phyloP scores from a whole-genome alignment of 2,888 invertebrate genomes.

The Sphaeridia pumilis region DNA sequence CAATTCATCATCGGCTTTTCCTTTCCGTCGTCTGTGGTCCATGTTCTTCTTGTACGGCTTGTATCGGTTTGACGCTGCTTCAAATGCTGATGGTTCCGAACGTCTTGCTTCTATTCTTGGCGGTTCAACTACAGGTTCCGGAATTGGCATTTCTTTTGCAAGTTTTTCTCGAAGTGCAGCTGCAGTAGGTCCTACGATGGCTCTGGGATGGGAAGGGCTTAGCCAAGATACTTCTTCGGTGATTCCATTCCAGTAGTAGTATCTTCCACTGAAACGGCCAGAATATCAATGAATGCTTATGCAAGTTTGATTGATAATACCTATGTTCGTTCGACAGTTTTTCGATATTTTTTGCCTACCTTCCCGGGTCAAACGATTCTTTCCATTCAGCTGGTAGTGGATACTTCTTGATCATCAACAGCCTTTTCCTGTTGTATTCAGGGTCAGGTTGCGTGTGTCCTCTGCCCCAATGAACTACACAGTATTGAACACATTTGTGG shows the following conservation, averaged over 20 bases:
- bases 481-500: slow-evolving; percentile 82
- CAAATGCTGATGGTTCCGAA: background rate
- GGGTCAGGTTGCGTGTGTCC: slow-evolving; percentile 60
- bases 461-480: slow-evolving; percentile 72
- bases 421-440: slow-evolving; percentile 60
- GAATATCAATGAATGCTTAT: too few relatives aligned
- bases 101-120: slow-evolving; percentile 23
- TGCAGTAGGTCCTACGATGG: slow-evolving; percentile 66
- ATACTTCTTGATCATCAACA: slow-evolving; percentile 67
- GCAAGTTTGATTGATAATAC: too few relatives aligned
- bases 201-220: slow-evolving; percentile 81
- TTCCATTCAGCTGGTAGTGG: slow-evolving; percentile 87
- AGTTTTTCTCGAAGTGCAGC: too few relatives aligned
- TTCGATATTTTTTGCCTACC: too few relatives aligned
- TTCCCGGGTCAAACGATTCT: slow-evolving; percentile 81
- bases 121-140: slow-evolving; percentile 26
- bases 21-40: slow-evolving; percentile 31
- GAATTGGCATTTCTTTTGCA: slow-evolving; percentile 6
- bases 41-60: slow-evolving; percentile 33
- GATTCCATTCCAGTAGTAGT: slow-evolving; percentile 90
- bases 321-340: too few relatives aligned
- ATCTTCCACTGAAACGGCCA: slow-evolving; percentile 60
- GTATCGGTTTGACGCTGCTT: slow-evolving; percentile 1
- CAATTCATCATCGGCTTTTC: slow-evolving; percentile 52
- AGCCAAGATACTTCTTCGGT: slow-evolving; percentile 91